Conservation (phyloP, 2,797 vertebrate genomes). For the Toxotes lorentzi region DNA sequence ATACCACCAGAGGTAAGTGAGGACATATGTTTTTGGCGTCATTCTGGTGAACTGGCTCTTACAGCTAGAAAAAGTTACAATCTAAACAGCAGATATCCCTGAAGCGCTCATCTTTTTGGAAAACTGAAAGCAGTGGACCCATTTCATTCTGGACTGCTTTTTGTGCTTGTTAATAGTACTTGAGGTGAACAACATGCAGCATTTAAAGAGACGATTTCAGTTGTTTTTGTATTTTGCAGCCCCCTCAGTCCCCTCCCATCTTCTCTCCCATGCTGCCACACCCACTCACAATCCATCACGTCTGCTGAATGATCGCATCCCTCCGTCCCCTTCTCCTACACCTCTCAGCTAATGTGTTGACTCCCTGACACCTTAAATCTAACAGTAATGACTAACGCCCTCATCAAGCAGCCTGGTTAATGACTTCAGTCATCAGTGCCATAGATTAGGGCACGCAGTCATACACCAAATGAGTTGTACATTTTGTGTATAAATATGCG, state of each 20-base stretch:
- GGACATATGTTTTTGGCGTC: not conserved
- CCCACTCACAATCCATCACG: constrained; percentile 25
- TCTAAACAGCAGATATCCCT: not conserved
- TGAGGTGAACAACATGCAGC: not conserved
- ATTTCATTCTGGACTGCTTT: not conserved
- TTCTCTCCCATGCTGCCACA: constrained; percentile 26
- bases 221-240: constrained; percentile 1
- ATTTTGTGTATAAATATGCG: constrained; percentile 65
- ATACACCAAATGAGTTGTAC: constrained; percentile 46
- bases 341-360: constrained; percentile 64
- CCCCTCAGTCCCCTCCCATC: not conserved
- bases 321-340: constrained; percentile 33
- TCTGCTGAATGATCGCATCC: constrained; percentile 12
- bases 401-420: constrained; percentile 58
- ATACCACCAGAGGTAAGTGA: not conserved
- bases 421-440: constrained; percentile 62
- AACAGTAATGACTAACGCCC: constrained; percentile 55
- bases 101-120: not conserved
- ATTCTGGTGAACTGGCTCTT: not conserved
- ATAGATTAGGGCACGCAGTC: constrained; percentile 55
- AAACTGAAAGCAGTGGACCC: not conserved
- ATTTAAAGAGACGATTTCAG: not conserved
- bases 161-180: not conserved
- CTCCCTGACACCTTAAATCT: constrained; percentile 67
- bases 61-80: not conserved